Evolutionary conservation across 2,797 vertebrate genomes (phyloP).

Genomic region (Acanthiza pusilla): DNA sequence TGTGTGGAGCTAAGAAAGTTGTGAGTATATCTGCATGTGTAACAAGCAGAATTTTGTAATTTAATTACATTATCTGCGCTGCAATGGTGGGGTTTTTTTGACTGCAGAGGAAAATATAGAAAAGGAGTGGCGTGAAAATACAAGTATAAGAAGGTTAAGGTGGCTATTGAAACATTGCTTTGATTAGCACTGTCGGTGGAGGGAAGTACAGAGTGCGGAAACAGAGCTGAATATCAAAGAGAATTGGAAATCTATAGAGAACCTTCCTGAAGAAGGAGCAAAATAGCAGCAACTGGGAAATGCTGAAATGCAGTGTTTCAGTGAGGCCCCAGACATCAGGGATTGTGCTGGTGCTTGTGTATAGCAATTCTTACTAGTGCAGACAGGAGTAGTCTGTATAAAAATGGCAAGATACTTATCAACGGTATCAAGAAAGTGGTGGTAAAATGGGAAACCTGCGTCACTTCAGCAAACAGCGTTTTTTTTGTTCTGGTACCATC

Average conservation of each 20-base stretch:
- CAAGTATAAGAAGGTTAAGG: not conserved
- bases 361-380: not conserved
- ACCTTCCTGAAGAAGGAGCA: not conserved
- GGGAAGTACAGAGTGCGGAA: not conserved
- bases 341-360: not conserved
- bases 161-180: not conserved
- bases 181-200: not conserved
- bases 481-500: not conserved
- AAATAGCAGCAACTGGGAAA: not conserved
- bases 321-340: not conserved
- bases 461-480: not conserved
- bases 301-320: not conserved
- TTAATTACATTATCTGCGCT: not conserved
- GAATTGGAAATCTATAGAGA: not conserved
- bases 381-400: not conserved
- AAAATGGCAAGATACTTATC: not conserved
- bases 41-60: not conserved
- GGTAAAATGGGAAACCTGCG: not conserved
- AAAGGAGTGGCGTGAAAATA: not conserved
- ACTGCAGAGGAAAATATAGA: not conserved
- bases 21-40: not conserved
- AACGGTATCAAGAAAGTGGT: not conserved
- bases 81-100: not conserved
- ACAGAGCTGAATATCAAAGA: not conserved
- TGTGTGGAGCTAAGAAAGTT: not conserved